Base-by-base conservation (phyloP, 1,140 invertebrate species). In the Eubasilissa regina region DNA sequence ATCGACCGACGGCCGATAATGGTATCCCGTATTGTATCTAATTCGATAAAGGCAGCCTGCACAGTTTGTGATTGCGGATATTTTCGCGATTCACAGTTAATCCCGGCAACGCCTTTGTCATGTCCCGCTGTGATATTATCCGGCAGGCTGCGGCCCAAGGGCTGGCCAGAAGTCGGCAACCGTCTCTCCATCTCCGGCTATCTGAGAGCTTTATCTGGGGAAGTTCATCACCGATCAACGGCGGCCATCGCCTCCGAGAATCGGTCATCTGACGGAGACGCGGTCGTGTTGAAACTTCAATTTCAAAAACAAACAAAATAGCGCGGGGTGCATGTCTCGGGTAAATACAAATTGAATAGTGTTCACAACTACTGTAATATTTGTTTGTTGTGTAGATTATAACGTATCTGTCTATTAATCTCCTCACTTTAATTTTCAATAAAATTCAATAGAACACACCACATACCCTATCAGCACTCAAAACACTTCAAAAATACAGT, bases 41-140 rank as follows among this genome's bases (percentile, higher is more conserved):
- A 80, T 80, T 68, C 51, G 78, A 80, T 80, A 80, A 80, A 75
- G 35, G 73, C 78, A 44, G 72, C 56, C 44, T 51, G 12, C 58
- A 17, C n/a, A 12, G 68, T 48, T 74, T 21, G 47, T 17, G 77
- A 79, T 79, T 74, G 56, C 72, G 56, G 55, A 79, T 62, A 72
- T 74, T 79, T 79, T 79, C 78, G 78, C 78, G 72, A 79, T 80
- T 80, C 60, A 80, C 72, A 70, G 66, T 70, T 70, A 51, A 70
- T 70, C 66, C 56, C n/a, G 77, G 77, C 35, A 58, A 77, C 76
- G 76, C 72, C 78, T 79, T 73, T 73, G 68, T 73, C 73, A 64
- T 75, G 78, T 74, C 72, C 60, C 58, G 73, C 72, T 70, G 78
- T 64, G 56, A 58, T 77, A 77, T 77, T 51, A 77, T 64, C 75